Evolutionary conservation across 2,888 invertebrate species (phyloP), one percentile per base, ranked within the genome.

Genomic region (Caenorhabditis wallacei): DNA sequence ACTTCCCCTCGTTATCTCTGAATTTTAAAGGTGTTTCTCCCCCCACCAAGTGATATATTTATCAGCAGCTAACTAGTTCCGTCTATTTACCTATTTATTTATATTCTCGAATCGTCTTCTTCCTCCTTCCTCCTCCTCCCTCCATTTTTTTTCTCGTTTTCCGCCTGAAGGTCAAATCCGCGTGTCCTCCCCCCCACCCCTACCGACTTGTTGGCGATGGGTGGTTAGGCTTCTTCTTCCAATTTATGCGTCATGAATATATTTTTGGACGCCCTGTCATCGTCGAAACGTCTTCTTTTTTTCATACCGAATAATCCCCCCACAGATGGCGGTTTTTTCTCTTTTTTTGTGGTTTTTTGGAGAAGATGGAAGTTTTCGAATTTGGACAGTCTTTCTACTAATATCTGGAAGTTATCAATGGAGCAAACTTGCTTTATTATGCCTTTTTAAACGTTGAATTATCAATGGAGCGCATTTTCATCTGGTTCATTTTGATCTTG

Each of bases 121-220:
- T 48, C 30, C 35, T 5, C 20, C 30, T 22, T 64, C 48, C 40
- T 22, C 20, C 30, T 8, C 30, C 30, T 30, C 3, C 30, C 30
- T 30, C 8, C 30, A 5, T 8, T 30, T 30, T n/a, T n/a, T n/a
- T n/a, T n/a, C n/a, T 13, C 20, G 18, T 26, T 18, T 18, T 20
- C 30, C 46, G 2, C n/a, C 13, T 30, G 53, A 66, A 66, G 48
- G 48, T 66, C 61, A 37, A 54, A 53, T 61, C 61, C 46, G 61
- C 43, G 59, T 46, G 48, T 68, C 68, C 68, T 16, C 54, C 37
- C 22, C 16, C 26, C 18, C 24, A 24, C 48, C 40, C 37, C 35
- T 46, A n/a, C 37, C 53, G 20, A 10, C 37, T 35, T 1, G 18
- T 56, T 2, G n/a, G n/a, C n/a, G n/a, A n/a, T n/a, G n/a, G n/a